Percentiles rank a stretch among this genome's conserved stretches.
Conservation (phyloP, 2,888 invertebrate genomes). For the Neoaliturus tenellus region DNA sequence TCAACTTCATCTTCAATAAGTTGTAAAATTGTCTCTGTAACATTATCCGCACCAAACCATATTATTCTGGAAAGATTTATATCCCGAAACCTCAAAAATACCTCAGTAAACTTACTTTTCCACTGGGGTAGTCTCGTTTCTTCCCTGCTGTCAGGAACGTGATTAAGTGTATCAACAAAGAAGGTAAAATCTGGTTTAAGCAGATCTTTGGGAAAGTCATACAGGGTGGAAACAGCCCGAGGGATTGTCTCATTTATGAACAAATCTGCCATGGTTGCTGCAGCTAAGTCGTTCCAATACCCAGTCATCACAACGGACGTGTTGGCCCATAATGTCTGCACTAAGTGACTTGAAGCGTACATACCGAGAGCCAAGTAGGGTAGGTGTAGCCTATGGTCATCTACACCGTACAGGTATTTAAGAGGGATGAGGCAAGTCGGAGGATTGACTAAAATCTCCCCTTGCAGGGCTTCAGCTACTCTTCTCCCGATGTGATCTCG, state of each 20-base stretch:
- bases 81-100: slow-evolving; percentile 8
- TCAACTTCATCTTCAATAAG: neutral
- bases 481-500: slow-evolving; percentile 15
- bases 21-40: neutral
- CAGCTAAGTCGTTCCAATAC: slow-evolving; percentile 32
- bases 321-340: neutral
- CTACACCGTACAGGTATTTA: slow-evolving; percentile 3
- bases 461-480: neutral
- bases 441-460: slow-evolving; percentile 18
- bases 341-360: slow-evolving; percentile 34
- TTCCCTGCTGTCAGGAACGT: slow-evolving; percentile 33
- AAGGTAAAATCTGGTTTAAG: slow-evolving; percentile 22
- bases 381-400: neutral
- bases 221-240: neutral
- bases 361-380: slow-evolving; percentile 16
- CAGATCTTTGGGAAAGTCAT: slow-evolving; percentile 42
- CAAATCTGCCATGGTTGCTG: slow-evolving; percentile 5
- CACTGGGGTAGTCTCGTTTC: slow-evolving; percentile 21
- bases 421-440: slow-evolving; percentile 21
- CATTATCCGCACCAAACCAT: slow-evolving; percentile 30
- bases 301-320: slow-evolving; percentile 23
- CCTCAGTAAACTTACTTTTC: slow-evolving; percentile 25
- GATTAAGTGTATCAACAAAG: slow-evolving; percentile 20
- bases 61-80: neutral
- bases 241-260: slow-evolving; percentile 24